These are phyloP conservation scores for Caenorhabditis remanei DNA, from an alignment of 1,140 invertebrate genomes.

Conservation along the genomic window DNA sequence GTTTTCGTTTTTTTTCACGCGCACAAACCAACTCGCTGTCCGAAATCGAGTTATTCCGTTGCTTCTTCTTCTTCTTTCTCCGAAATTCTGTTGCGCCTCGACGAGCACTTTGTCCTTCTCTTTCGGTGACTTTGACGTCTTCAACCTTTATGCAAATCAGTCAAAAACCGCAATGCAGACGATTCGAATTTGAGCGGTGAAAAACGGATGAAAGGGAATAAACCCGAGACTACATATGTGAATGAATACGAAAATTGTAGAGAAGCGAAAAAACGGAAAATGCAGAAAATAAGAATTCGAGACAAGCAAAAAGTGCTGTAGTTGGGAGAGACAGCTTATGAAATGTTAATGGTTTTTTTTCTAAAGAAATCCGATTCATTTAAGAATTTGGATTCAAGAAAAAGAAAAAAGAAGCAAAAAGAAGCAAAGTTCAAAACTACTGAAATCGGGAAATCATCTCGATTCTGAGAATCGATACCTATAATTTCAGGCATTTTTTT, in stretches of 20 bases:
- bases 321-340: conserved; percentile 13
- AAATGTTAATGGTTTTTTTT: conserved; percentile 41
- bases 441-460: too few species aligned
- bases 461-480: too few species aligned
- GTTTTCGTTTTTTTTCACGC: conserved; percentile 51
- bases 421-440: not conserved
- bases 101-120: conserved; percentile 41
- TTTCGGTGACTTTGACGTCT: conserved; percentile 15
- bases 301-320: not conserved
- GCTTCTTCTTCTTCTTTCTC: conserved; percentile 37
- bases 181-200: not conserved
- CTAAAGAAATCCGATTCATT: conserved; percentile 27
- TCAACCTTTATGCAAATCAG: conserved; percentile 50
- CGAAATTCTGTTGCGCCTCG: conserved; percentile 46
- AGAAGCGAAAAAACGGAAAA: not conserved
- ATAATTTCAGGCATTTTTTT: too few species aligned
- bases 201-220: not conserved
- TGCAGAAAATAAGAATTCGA: not conserved
- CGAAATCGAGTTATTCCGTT: conserved; percentile 37
- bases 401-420: not conserved
- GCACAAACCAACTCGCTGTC: conserved; percentile 45
- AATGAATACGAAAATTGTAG: not conserved
- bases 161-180: not conserved
- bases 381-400: conserved; percentile 4
- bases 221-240: not conserved